Percentiles rank a stretch among this genome's conserved stretches.
phyloP scores from a whole-genome alignment of 2,797 vertebrate genomes.

The Premnoplex brunnescens region DNA sequence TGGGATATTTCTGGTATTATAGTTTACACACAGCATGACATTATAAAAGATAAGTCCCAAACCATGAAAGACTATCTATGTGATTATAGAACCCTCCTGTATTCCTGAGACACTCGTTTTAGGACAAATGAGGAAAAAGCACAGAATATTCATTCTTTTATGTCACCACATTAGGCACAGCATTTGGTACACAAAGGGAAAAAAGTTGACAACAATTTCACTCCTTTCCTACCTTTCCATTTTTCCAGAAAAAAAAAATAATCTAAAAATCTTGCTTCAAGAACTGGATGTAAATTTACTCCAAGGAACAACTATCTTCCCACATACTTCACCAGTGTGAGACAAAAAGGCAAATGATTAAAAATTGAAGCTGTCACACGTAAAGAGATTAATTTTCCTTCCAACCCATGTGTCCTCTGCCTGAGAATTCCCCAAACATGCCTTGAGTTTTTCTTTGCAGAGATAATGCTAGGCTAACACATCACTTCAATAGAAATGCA shows the following conservation, averaged over 20 bases:
- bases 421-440: not conserved
- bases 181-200: not conserved
- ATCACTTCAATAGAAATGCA: not conserved
- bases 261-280: not conserved
- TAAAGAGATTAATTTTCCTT: constrained; percentile 13
- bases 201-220: not conserved
- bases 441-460: not conserved
- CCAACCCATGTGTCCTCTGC: not conserved
- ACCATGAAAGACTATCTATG: not conserved
- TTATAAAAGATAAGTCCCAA: not conserved
- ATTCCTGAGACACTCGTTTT: not conserved
- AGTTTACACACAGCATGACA: not conserved
- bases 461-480: not conserved
- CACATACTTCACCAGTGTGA: not conserved
- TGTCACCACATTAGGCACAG: not conserved
- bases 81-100: not conserved
- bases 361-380: constrained; percentile 21
- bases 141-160: not conserved
- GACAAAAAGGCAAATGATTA: not conserved
- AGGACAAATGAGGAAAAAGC: not conserved
- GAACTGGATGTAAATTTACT: not conserved
- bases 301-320: not conserved
- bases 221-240: not conserved
- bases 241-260: not conserved
- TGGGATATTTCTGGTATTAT: not conserved